Conservation (phyloP, 2,797 vertebrate species). For the Emydoidea blandingii region DNA sequence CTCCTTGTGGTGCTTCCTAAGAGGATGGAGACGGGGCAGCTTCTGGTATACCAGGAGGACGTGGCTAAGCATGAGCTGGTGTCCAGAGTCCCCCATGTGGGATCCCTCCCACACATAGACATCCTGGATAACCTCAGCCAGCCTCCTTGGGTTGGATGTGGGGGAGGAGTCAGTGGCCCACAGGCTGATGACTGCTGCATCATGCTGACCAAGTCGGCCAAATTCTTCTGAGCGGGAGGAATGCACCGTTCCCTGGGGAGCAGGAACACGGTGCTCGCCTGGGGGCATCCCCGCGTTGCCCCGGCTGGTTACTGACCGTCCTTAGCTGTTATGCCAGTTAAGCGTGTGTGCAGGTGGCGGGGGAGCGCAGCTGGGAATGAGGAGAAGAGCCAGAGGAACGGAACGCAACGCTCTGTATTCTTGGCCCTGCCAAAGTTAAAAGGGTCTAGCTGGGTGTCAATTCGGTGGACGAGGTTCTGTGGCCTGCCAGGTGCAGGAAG, state of each 20-base stretch:
- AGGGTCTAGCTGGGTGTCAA: background rate
- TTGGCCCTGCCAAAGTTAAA: background rate
- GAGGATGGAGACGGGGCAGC: background rate
- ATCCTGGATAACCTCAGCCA: background rate
- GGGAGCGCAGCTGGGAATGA: background rate
- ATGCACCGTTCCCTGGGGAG: background rate
- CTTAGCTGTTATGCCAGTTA: background rate
- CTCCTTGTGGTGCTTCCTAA: too few species aligned
- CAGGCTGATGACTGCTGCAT: background rate
- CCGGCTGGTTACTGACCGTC: background rate
- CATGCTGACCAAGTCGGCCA: background rate
- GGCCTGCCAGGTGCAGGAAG: too few species aligned
- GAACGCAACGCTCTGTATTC: accelerated
- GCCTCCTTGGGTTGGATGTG: too few species aligned
- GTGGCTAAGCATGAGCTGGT: background rate
- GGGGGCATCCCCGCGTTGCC: accelerated
- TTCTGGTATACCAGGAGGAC: background rate
- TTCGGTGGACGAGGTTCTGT: too few species aligned
- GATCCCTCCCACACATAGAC: background rate
- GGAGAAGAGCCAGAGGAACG: background rate
- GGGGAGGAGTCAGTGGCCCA: background rate
- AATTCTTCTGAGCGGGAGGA: background rate
- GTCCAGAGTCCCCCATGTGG: background rate
- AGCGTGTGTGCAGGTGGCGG: background rate
- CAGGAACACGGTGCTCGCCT: background rate